These are phyloP conservation scores for Trichomycterus rosablanca DNA, from an alignment of 2,113 vertebrate genomes.

Conservation along the genomic window DNA sequence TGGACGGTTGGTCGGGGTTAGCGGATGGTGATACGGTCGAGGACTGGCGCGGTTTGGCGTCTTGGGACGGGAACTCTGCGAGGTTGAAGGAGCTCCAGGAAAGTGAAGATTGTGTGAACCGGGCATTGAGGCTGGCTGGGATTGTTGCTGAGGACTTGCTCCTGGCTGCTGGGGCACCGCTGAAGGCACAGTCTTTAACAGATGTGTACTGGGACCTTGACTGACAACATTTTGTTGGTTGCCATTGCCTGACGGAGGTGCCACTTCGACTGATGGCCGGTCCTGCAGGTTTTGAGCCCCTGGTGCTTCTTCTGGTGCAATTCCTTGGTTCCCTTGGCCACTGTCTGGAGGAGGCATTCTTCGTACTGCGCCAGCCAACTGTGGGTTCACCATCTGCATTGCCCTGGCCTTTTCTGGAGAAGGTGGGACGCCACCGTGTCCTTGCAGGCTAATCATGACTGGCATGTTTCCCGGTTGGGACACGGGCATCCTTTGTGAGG, in stretches of 20 bases:
- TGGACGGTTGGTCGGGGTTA: conserved; percentile 93
- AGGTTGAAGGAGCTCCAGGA: conserved; percentile 80
- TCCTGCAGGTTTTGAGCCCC: conserved; percentile 59
- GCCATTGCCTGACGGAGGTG: conserved; percentile 75
- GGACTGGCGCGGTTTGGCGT: conserved; percentile 96
- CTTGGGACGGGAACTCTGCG: conserved; percentile 92
- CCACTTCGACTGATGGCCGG: conserved; percentile 55
- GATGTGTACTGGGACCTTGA: conserved; percentile 74
- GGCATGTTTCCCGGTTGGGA: conserved; percentile 81
- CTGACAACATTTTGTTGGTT: conserved; percentile 81
- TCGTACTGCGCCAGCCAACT: conserved; percentile 75
- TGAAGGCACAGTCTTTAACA: conserved; percentile 84
- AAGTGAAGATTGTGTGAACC: conserved; percentile 82
- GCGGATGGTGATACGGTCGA: conserved; percentile 91
- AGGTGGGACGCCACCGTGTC: conserved; percentile 78
- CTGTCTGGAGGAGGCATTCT: conserved; percentile 86
- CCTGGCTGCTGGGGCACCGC: conserved; percentile 79
- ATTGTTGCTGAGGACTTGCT: conserved; percentile 83
- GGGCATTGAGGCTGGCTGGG: conserved; percentile 64
- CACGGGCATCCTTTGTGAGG: conserved; percentile 79
- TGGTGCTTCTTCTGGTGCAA: conserved; percentile 72
- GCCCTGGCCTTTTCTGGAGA: conserved; percentile 91
- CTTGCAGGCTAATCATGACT: conserved; percentile 91
- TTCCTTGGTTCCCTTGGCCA: conserved; percentile 74
- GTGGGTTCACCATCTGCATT: conserved; percentile 78